Evolutionary conservation across 2,888 invertebrate species (phyloP).

Genomic region (Orthosia cruda): DNA sequence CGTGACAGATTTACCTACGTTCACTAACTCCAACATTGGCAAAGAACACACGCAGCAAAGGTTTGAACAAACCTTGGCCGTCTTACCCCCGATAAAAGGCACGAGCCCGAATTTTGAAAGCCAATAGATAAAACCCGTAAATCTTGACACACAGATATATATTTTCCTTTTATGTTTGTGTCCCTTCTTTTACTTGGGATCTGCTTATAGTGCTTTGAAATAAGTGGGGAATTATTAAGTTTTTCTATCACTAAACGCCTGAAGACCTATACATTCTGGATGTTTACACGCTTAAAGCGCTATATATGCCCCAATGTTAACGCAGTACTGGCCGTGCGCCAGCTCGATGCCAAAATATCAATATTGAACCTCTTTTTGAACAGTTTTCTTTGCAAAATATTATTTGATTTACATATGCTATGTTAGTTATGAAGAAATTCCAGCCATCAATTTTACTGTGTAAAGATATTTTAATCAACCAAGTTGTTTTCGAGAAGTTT

Average conservation of each 20-base stretch:
- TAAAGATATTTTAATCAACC: too few relatives aligned
- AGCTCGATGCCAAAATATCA: too few relatives aligned
- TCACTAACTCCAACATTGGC: conserved; percentile 31
- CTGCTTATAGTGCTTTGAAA: conserved; percentile 11
- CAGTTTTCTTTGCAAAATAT: too few relatives aligned
- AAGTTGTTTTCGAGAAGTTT: too few relatives aligned
- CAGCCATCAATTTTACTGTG: too few relatives aligned
- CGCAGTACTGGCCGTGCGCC: too few relatives aligned
- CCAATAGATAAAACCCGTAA: conserved; percentile 67
- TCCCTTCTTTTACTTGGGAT: conserved; percentile 23
- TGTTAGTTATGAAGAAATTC: too few relatives aligned
- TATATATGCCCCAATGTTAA: too few relatives aligned
- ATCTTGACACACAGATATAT: conserved; percentile 58
- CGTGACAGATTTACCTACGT: conserved; percentile 52
- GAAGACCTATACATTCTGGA: too few relatives aligned
- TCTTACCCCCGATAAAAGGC: conserved; percentile 34
- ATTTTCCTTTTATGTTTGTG: conserved; percentile 47
- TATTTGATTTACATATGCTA: too few relatives aligned
- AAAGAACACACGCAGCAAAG: conserved; percentile 17
- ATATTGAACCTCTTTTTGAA: too few relatives aligned
- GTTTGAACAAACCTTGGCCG: conserved; percentile 44
- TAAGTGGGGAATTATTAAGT: conserved; percentile 9
- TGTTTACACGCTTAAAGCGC: too few relatives aligned
- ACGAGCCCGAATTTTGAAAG: conserved; percentile 58
- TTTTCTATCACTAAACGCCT: not conserved